Evolutionary conservation across 2,888 invertebrate species (phyloP).

Genomic region (Spilarctia lutea): DNA sequence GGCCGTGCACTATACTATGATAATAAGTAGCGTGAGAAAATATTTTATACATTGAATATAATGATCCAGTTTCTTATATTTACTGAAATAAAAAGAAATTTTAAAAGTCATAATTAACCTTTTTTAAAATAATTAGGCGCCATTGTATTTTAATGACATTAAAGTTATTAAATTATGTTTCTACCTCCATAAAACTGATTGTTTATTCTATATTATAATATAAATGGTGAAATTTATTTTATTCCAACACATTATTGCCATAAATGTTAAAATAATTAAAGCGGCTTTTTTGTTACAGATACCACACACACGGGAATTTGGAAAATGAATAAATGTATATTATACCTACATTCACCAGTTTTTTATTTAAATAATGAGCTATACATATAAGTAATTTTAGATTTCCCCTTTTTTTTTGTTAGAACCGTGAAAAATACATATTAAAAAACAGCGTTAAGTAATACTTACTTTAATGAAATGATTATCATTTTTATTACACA

Average conservation of each 20-base stretch:
- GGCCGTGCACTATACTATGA: background rate
- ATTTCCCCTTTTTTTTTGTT: background rate
- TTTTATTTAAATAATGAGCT: background rate
- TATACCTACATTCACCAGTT: background rate
- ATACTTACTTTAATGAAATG: too few species aligned
- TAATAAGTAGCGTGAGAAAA: constrained; percentile 15
- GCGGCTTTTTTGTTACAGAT: constrained; percentile 21
- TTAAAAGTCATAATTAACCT: constrained; percentile 18
- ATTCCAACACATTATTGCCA: background rate
- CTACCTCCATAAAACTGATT: constrained; percentile 16
- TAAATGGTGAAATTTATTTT: constrained; percentile 8
- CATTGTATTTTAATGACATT: constrained; percentile 20
- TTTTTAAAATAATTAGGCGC: constrained; percentile 12
- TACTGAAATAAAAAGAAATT: constrained; percentile 11
- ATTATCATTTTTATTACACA: too few species aligned
- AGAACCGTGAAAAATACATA: background rate
- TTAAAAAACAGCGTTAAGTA: background rate
- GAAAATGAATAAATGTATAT: constrained; percentile 7
- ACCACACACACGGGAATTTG: background rate
- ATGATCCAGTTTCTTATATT: constrained; percentile 15
- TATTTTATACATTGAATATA: constrained; percentile 5
- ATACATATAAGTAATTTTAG: background rate
- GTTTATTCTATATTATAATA: constrained; percentile 13
- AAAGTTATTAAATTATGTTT: constrained; percentile 22
- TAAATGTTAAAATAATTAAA: constrained; percentile 9